Base-by-base conservation (phyloP, 2,113 vertebrate genomes). In the Grammomys surdaster region DNA sequence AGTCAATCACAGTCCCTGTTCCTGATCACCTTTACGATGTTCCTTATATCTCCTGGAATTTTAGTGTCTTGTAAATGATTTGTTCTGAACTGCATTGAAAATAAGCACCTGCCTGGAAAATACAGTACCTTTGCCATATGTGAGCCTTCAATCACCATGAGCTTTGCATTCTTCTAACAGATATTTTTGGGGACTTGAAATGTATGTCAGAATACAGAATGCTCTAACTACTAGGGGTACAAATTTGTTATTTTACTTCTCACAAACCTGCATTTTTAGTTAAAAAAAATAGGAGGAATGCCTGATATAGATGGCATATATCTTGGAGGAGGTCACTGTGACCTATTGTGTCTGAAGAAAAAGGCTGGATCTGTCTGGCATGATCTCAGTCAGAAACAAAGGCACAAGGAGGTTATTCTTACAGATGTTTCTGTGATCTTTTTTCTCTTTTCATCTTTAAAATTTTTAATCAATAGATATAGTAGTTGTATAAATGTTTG, bases 11-110 rank as follows among this genome's bases (percentile, higher is more conserved):
- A 90, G 89, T 58, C 58, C 94, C 24, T 86, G 5, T 85, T 89
- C 93, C 60, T 69, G 36, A 70, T 12, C 63, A 81, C 80, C 20
- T 40, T 88, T 84, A 56, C 65, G 12, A 80, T 76, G 77, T 70
- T 70, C 46, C 51, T 80, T 95, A 60, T 80, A 67, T 90, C 9
- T 73, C 40, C 92, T 88, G 36, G n/a, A 95, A 81, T 89, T 92
- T 96, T 85, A 82, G 14, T 67, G n/a, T 77, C 80, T 92, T 95
- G 31, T 78, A 95, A 92, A 81, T 76, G 72, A 94, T 69, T 95
- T 85, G 3, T 89, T 46, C 24, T 92, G 80, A 95, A 56, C 1
- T 26, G 43, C 7, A 67, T 31, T 77, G 20, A 14, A 81, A 93
- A 96, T 94, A 28, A 73, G 48, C 63, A 26, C 58, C 24, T 86